Percentiles rank a stretch among this genome's conserved stretches.
These are phyloP conservation scores for Sceliomorpha sp. DNA, from an alignment of 2,888 invertebrate genomes.

Conservation along the genomic window DNA sequence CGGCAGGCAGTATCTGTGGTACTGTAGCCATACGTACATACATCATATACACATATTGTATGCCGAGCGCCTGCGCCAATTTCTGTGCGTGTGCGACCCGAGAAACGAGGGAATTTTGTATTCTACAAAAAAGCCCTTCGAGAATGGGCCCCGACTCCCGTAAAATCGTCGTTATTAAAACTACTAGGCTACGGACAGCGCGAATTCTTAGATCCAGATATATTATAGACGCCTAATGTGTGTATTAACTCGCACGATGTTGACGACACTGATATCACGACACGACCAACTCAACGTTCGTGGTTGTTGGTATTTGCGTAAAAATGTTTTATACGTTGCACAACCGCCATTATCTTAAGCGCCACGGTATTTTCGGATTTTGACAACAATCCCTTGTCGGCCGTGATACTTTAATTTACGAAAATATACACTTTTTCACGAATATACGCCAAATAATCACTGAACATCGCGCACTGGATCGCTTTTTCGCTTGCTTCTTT, in stretches of 20 bases:
- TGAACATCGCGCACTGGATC: conserved; percentile 45
- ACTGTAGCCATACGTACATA: conserved; percentile 11
- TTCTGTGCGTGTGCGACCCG: not conserved
- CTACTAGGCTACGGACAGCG: not conserved
- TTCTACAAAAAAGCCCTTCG: not conserved
- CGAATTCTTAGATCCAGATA: not conserved
- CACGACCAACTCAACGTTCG: conserved; percentile 53
- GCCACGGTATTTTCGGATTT: too few relatives aligned
- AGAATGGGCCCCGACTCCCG: too few relatives aligned
- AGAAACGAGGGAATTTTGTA: conserved; percentile 5
- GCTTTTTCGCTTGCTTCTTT: conserved; percentile 39
- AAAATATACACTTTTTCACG: conserved; percentile 7
- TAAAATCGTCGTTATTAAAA: too few relatives aligned
- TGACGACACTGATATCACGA: conserved; percentile 66
- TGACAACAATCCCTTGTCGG: not conserved
- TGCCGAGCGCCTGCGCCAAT: conserved; percentile 16
- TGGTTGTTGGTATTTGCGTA: conserved; percentile 57
- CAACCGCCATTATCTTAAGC: conserved; percentile 48
- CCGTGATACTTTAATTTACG: not conserved
- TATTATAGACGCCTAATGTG: conserved; percentile 39
- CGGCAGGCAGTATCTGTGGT: conserved; percentile 13
- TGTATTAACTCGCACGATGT: conserved; percentile 67
- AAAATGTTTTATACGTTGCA: conserved; percentile 65
- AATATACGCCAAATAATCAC: conserved; percentile 13
- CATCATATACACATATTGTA: conserved; percentile 8